Conservation (phyloP, 2,113 vertebrate species). For the Serilophus lunatus region DNA sequence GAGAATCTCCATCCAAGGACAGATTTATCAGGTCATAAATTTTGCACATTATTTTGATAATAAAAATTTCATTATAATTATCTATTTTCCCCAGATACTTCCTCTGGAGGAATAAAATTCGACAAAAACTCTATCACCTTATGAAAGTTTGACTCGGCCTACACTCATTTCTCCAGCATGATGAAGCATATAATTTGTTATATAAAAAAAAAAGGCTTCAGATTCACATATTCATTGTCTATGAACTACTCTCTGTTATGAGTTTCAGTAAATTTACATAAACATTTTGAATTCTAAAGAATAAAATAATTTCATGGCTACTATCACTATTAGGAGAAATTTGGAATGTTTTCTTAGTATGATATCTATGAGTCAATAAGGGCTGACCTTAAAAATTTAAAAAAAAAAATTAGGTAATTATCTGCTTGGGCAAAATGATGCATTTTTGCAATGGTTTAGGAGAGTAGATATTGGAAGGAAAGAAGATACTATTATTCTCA, state of each 20-base stretch:
- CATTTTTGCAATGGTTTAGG: neutral
- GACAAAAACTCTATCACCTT: constrained; percentile 2
- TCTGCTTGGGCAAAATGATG: neutral
- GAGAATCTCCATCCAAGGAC: constrained; percentile 46
- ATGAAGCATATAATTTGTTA: neutral
- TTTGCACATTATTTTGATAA: constrained; percentile 57
- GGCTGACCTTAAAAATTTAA: neutral
- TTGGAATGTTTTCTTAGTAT: neutral
- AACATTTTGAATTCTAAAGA: neutral
- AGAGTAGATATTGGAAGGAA: neutral
- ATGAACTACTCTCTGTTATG: neutral
- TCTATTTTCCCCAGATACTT: constrained; percentile 22
- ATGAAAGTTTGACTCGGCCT: neutral
- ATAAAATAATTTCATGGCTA: neutral
- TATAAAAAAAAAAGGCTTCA: neutral
- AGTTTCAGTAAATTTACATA: neutral
- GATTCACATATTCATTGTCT: neutral
- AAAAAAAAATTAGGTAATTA: neutral
- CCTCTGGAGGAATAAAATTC: neutral
- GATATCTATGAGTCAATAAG: neutral
- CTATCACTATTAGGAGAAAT: neutral
- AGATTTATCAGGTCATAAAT: constrained; percentile 62
- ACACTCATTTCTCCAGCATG: neutral
- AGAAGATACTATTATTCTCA: neutral
- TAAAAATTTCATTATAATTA: constrained; percentile 56